phyloP scores from a whole-genome alignment of 2,888 invertebrate genomes.

The Trisateles emortualis region DNA sequence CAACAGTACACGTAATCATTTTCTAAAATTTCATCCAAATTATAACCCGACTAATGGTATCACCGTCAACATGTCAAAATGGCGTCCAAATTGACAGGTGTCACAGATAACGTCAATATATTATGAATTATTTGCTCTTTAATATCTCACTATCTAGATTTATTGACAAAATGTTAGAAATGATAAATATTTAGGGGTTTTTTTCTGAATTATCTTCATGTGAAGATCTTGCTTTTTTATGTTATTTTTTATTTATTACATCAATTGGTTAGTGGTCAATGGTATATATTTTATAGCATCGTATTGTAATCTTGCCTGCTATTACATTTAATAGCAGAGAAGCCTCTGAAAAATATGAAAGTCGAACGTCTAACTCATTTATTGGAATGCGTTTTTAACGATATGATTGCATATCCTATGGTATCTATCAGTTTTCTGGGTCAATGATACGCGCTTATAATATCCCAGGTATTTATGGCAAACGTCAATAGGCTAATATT shows the following conservation, averaged over 20 bases:
- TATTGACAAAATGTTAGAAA: slow-evolving; percentile 38
- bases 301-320: no score
- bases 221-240: slow-evolving; percentile 29
- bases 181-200: slow-evolving; percentile 33
- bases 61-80: slow-evolving; percentile 31
- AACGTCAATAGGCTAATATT: no score
- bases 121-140: slow-evolving; percentile 81
- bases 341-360: no score
- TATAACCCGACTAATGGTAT: slow-evolving; percentile 16
- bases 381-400: no score
- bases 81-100: slow-evolving; percentile 55
- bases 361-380: no score
- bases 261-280: no score
- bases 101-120: slow-evolving; percentile 70
- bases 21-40: background rate
- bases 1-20: background rate
- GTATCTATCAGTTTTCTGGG: no score
- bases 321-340: no score
- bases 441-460: no score
- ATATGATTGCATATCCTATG: no score
- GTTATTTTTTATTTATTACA: background rate
- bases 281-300: no score
- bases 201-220: slow-evolving; percentile 37
- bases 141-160: slow-evolving; percentile 51
- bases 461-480: no score